A percentile compares a stretch with the other conserved stretches of the same genome.
Conservation (phyloP, 2,888 invertebrate genomes). For the Zhuqinia jingwanae region DNA sequence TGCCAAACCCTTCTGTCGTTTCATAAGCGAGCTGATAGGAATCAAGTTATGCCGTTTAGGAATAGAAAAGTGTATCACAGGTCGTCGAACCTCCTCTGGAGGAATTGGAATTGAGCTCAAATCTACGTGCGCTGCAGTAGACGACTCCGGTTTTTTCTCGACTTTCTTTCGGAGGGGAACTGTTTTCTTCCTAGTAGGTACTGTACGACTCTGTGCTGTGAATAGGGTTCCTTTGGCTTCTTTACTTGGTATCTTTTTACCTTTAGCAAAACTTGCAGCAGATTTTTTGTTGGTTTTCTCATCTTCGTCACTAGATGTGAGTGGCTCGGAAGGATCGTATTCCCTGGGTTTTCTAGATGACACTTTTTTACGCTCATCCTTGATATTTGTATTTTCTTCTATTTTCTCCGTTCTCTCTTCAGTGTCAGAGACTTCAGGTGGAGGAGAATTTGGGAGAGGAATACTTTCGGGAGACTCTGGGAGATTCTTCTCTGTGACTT, state of each 20-base stretch:
- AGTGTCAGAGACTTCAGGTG: constrained; percentile 57
- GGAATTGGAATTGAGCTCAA: constrained; percentile 74
- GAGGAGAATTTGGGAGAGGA: constrained; percentile 76
- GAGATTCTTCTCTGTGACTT: not conserved
- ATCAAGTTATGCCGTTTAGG: constrained; percentile 78
- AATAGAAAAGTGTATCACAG: constrained; percentile 79
- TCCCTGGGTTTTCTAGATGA: constrained; percentile 57
- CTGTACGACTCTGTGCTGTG: not conserved
- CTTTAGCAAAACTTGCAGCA: constrained; percentile 14
- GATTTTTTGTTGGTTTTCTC: constrained; percentile 62
- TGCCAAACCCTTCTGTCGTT: constrained; percentile 78
- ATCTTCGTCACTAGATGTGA: constrained; percentile 79
- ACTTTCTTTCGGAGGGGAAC: not conserved
- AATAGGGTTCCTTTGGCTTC: constrained; percentile 14
- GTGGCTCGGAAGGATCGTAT: constrained; percentile 79
- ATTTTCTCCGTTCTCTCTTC: constrained; percentile 3
- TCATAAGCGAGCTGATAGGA: constrained; percentile 78
- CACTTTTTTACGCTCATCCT: constrained; percentile 5
- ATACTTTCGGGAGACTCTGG: constrained; percentile 75
- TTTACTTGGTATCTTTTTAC: not conserved
- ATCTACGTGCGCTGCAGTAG: constrained; percentile 52
- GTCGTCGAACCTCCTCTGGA: constrained; percentile 75
- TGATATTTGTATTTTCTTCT: not conserved
- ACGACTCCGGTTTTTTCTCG: not conserved
- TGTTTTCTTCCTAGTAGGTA: not conserved